Percentiles rank a stretch among this genome's conserved stretches.
These are phyloP conservation scores for Neopipo cinnamomea DNA, from an alignment of 2,113 vertebrate genomes.

Conservation along the genomic window DNA sequence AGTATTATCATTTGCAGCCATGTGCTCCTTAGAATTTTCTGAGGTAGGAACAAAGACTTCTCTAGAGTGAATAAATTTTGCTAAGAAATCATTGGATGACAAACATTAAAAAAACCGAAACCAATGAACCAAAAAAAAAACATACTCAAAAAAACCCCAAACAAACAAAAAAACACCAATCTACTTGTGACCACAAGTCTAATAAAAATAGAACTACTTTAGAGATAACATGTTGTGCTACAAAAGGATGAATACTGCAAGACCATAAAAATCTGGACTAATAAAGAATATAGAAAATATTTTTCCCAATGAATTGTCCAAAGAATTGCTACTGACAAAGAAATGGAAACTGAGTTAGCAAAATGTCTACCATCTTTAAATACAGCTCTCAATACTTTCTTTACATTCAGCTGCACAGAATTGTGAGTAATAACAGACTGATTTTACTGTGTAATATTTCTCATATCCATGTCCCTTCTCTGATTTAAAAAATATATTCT, in stretches of 20 bases:
- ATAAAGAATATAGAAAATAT: neutral
- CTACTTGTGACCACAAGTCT: neutral
- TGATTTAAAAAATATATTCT: neutral
- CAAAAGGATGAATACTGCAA: neutral
- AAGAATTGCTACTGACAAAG: neutral
- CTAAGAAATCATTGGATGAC: neutral
- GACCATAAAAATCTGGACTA: neutral
- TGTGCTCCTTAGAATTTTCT: neutral
- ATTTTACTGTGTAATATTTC: neutral
- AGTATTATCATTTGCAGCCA: neutral
- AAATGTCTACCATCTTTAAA: neutral
- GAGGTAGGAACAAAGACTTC: neutral
- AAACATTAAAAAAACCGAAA: neutral
- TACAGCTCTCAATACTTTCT: neutral
- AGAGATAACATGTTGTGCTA: neutral
- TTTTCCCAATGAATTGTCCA: neutral
- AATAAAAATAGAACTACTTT: neutral
- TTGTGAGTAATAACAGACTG: neutral
- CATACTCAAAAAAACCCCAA: too few species aligned
- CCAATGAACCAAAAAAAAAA: too few species aligned
- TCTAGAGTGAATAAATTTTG: neutral
- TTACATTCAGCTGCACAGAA: neutral
- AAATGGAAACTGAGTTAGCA: neutral
- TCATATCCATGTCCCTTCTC: neutral
- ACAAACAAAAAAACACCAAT: neutral